Conservation (phyloP, 2,797 vertebrate species). For the Argentina silus region DNA sequence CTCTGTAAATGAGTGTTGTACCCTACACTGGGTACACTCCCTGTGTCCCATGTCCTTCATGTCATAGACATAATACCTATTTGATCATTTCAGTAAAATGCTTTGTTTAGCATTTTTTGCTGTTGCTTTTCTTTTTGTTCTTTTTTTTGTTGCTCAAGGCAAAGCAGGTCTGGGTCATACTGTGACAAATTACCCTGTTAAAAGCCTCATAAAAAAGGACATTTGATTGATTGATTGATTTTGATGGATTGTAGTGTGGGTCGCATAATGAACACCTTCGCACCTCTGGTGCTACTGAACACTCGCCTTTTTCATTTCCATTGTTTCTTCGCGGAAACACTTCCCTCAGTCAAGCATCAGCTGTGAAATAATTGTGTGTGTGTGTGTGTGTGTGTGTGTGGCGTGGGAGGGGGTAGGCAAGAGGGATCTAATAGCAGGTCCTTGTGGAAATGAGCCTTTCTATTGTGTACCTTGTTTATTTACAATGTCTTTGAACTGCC, state of each 20-base stretch:
- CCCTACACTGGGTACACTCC: constrained; percentile 49
- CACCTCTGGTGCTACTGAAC: constrained; percentile 45
- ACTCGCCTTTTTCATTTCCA: constrained; percentile 19
- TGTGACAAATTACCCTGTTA: constrained; percentile 61
- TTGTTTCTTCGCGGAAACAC: constrained; percentile 43
- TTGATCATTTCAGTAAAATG: constrained; percentile 48
- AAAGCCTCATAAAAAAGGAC: constrained; percentile 56
- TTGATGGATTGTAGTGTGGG: constrained; percentile 58
- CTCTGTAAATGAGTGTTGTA: constrained; percentile 69
- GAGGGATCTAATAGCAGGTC: too few species aligned
- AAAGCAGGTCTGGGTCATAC: constrained; percentile 43
- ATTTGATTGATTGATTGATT: constrained; percentile 63
- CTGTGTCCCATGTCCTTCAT: constrained; percentile 36
- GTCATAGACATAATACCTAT: neutral
- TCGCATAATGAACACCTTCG: constrained; percentile 63
- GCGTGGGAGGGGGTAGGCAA: too few species aligned
- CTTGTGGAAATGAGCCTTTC: too few species aligned
- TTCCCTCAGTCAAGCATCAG: constrained; percentile 41
- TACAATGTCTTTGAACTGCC: too few species aligned
- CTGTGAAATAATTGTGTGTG: constrained; percentile 29
- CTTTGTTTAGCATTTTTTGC: constrained; percentile 50
- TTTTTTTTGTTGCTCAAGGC: constrained; percentile 14
- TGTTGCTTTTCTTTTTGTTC: neutral
- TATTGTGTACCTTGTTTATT: too few species aligned
- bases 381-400: constrained; percentile 12